phyloP scores from a whole-genome alignment of 2,888 invertebrate species.

The Agrochola macilenta region DNA sequence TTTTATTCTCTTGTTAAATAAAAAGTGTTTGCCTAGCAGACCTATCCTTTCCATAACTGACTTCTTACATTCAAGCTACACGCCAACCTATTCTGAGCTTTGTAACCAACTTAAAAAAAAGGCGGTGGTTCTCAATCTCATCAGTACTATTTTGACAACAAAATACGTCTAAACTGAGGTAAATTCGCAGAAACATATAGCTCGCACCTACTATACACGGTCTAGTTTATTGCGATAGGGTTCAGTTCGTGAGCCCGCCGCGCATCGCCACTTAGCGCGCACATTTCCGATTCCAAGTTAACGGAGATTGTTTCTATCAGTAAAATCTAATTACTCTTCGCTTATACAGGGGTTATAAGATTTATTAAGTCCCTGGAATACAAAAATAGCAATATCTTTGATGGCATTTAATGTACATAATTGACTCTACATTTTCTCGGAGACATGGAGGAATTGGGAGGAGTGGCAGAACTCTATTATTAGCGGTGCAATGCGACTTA shows the following conservation, averaged over 20 bases:
- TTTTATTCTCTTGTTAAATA: background rate
- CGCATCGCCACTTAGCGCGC: slow-evolving; percentile 21
- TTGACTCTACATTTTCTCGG: slow-evolving; percentile 3
- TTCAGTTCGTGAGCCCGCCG: slow-evolving; percentile 2
- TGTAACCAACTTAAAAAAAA: background rate
- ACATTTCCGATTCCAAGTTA: slow-evolving; percentile 43
- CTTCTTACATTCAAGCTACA: background rate
- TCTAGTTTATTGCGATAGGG: slow-evolving; percentile 24
- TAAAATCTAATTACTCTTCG: slow-evolving; percentile 37
- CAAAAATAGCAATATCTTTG: slow-evolving; percentile 1
- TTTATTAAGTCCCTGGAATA: background rate
- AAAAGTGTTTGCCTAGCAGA: background rate
- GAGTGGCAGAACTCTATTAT: background rate
- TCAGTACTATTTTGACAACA: background rate
- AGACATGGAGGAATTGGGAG: background rate
- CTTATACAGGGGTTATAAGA: background rate
- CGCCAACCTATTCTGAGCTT: background rate
- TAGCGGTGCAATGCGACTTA: background rate
- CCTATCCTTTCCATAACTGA: background rate
- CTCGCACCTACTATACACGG: background rate
- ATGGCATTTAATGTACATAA: background rate
- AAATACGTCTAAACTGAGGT: background rate
- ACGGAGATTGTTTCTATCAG: slow-evolving; percentile 44
- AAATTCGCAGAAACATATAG: background rate
- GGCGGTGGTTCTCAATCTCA: background rate